Evolutionary conservation across 2,113 vertebrate genomes (phyloP).

Genomic region (Elaphurus davidianus): DNA sequence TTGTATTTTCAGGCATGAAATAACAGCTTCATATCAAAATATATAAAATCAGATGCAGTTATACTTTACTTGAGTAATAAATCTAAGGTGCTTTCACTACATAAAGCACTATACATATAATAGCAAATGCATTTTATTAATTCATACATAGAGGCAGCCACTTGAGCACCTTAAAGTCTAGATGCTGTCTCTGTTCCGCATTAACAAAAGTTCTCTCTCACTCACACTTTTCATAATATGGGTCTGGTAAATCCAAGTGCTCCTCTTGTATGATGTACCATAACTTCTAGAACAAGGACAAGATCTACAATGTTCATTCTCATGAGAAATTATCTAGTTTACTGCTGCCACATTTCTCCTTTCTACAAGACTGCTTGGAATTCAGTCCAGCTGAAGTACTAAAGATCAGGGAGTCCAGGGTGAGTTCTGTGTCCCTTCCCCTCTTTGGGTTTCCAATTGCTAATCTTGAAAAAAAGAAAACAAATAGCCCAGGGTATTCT

Average conservation of each 20-base stretch:
- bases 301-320: background rate
- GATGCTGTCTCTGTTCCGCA: background rate
- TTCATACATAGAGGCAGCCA: background rate
- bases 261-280: background rate
- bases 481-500: background rate
- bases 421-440: background rate
- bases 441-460: background rate
- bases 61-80: background rate
- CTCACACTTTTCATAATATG: background rate
- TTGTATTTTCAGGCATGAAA: background rate
- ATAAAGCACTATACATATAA: fast-evolving
- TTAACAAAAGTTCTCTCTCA: background rate
- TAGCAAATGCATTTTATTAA: background rate
- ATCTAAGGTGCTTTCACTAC: background rate
- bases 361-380: background rate
- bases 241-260: background rate
- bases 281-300: background rate
- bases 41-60: background rate
- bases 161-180: background rate
- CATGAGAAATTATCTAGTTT: background rate
- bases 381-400: background rate
- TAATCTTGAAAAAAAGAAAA: background rate
- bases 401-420: background rate
- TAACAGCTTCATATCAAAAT: background rate
- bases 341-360: background rate